phyloP scores from a whole-genome alignment of 2,113 vertebrate genomes.

The Craseonycteris thonglongyai region DNA sequence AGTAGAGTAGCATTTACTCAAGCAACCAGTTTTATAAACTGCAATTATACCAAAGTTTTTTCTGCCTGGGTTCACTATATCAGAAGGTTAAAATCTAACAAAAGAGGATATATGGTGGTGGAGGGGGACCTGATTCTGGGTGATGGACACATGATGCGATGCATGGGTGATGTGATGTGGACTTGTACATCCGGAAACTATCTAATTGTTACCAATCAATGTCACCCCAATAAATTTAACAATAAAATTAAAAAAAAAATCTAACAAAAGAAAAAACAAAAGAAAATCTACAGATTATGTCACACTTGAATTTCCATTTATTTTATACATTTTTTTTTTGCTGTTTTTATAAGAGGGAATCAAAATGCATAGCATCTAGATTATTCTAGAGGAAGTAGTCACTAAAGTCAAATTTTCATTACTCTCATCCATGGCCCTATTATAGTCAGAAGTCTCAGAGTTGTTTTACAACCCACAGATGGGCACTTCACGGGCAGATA shows the following conservation, averaged over 20 bases:
- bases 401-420: slow-evolving; percentile 1
- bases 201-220: no score
- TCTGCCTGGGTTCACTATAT: neutral
- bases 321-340: neutral
- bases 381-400: neutral
- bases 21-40: neutral
- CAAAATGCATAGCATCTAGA: neutral
- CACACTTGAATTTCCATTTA: neutral
- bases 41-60: neutral
- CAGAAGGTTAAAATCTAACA: neutral
- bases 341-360: neutral
- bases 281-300: neutral
- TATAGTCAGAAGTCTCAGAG: neutral
- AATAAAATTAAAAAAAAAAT: no score
- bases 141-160: no score
- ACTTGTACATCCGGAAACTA: no score
- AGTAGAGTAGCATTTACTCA: neutral
- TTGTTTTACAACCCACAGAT: neutral
- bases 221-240: no score
- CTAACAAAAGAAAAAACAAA: neutral
- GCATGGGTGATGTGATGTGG: no score
- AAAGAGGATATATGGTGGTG: no score
- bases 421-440: neutral
- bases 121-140: no score
- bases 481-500: neutral